Base-by-base conservation (phyloP, 1,140 invertebrate species). In the Saccostrea echinata region DNA sequence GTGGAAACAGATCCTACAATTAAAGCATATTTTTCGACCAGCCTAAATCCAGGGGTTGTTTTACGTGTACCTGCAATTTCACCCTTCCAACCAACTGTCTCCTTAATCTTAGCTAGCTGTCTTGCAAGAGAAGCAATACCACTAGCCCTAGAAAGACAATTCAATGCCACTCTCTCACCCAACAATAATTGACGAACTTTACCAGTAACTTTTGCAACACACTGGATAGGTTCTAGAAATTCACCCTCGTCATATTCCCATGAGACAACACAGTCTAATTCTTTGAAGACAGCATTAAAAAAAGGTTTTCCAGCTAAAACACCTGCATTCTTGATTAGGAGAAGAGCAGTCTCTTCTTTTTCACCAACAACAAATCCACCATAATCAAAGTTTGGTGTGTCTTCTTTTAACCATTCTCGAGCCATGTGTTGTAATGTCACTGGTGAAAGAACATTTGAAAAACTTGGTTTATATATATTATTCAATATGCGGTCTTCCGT, bases 21-120 rank as follows among this genome's bases (percentile, higher is more conserved):
- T 3, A 96, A 88, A 12, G 95, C 93, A 92, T 96, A 96, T 89
- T 96, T 96, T 91, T 96, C 95, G 9, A 95, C 95, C 85, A 95
- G 86, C 89, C 95, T 91, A 91, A 96, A 96, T 3, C 95, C 95
- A 21, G 95, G 95, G 0, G 95, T 96, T 1, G 95, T 96, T 90
- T 95, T 95, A 16, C 95, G 89, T 6, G 95, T 95, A 3, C 95
- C 95, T 53, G 95, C 95, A 4, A 95, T 68, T 88, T 94, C 91
- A 18, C 95, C 95, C 24, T 90, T 91, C 95, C 95, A 95, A 2
- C 86, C 88, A 57, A 84, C 81, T 12, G 85, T 80, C 35, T 92
- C 85, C 0, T 90, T 92, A 21, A 91, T 88, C 11, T 90, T 83
- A 12, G 92, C 80, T 61, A 95, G 57, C 35, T 89, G 88, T 27